Evolutionary conservation across 2,888 invertebrate genomes (phyloP).

Genomic region (Oscheius sp.): DNA sequence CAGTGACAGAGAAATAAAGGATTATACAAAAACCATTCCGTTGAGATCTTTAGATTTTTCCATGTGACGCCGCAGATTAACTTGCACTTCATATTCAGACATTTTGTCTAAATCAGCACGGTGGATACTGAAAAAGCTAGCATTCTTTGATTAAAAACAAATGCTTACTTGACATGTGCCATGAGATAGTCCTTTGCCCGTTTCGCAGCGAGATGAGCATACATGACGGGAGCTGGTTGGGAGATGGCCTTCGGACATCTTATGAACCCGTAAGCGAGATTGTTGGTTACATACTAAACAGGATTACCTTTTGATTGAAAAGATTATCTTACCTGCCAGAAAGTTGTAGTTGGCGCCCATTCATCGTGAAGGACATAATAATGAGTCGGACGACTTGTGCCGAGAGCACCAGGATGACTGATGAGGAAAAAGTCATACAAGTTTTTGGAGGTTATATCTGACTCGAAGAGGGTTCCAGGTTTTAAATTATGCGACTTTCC

Average conservation of each 20-base stretch:
- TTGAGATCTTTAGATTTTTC: background rate
- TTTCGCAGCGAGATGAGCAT: constrained; percentile 49
- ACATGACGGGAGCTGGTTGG: constrained; percentile 72
- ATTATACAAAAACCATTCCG: constrained; percentile 23
- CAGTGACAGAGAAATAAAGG: background rate
- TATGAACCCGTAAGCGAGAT: constrained; percentile 85
- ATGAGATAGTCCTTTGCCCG: constrained; percentile 35
- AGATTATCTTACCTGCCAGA: constrained; percentile 77
- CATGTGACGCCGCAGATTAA: background rate
- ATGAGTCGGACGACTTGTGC: constrained; percentile 76
- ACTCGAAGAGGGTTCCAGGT: constrained; percentile 64
- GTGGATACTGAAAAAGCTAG: background rate
- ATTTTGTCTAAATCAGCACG: background rate
- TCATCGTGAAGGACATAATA: constrained; percentile 86
- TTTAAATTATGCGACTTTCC: constrained; percentile 52
- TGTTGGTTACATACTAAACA: constrained; percentile 75
- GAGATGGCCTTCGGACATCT: constrained; percentile 79
- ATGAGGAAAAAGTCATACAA: constrained; percentile 62
- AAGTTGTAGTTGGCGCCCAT: constrained; percentile 78
- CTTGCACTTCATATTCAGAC: background rate
- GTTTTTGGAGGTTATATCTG: constrained; percentile 40
- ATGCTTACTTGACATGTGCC: constrained; percentile 20
- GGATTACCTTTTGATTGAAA: background rate
- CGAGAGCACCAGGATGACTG: constrained; percentile 57
- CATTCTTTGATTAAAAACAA: background rate